Conservation (phyloP, 2,113 vertebrate species). For the Leuciscus idus region DNA sequence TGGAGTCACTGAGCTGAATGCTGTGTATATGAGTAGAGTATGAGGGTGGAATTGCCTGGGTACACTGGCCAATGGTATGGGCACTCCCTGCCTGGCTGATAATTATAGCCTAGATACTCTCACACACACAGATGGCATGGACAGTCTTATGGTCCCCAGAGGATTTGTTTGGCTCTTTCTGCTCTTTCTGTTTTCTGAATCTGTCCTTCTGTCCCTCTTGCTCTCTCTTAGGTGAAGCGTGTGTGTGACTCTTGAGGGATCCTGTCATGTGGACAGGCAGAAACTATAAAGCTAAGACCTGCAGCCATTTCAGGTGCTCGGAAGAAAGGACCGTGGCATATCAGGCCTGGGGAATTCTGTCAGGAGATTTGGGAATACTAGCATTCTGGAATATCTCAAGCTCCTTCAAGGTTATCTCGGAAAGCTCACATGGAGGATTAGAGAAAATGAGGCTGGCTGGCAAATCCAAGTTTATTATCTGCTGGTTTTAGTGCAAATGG, state of each 20-base stretch:
- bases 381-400: conserved; percentile 26
- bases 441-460: conserved; percentile 33
- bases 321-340: conserved; percentile 23
- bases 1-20: conserved; percentile 38
- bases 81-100: conserved; percentile 48
- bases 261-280: conserved; percentile 30
- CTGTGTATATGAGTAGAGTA: conserved; percentile 25
- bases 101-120: conserved; percentile 49
- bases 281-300: conserved; percentile 33
- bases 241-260: conserved; percentile 17
- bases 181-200: conserved; percentile 9
- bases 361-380: conserved; percentile 39
- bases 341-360: conserved; percentile 33
- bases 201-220: conserved; percentile 21
- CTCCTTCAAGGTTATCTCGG: conserved; percentile 36
- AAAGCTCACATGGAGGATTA: conserved; percentile 17
- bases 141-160: conserved; percentile 28
- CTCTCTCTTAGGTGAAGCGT: conserved; percentile 18
- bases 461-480: conserved; percentile 27
- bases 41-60: conserved; percentile 35
- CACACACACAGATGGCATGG: conserved; percentile 42
- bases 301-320: conserved; percentile 30
- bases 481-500: conserved; percentile 28
- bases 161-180: conserved; percentile 23
- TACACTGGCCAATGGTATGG: conserved; percentile 24